Conservation (phyloP, 23 tunicate species). For the Styela clava region DNA sequence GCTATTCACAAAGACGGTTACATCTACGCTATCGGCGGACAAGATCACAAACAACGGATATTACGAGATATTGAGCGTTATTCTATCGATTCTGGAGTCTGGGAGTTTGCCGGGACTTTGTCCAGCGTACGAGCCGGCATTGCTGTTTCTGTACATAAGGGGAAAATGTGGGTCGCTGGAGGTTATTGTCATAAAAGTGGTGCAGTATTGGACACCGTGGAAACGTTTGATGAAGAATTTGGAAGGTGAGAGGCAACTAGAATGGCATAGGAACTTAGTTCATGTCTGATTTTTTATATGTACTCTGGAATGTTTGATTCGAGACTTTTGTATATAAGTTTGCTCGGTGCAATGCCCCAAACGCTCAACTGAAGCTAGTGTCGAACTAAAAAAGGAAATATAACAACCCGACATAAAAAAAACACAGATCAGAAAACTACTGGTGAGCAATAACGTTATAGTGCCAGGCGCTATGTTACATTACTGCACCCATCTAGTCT, state of each 20-base stretch:
- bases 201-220: slow-evolving; percentile 63
- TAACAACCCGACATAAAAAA: too few relatives aligned
- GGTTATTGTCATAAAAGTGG: slow-evolving; percentile 77
- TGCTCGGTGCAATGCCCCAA: too few relatives aligned
- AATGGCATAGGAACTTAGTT: background rate
- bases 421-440: too few relatives aligned
- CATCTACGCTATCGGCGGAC: slow-evolving; percentile 92
- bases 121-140: slow-evolving; percentile 68
- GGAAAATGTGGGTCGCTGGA: slow-evolving; percentile 66
- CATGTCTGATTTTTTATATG: background rate
- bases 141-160: slow-evolving; percentile 46
- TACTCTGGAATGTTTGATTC: background rate
- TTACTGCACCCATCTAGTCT: too few relatives aligned
- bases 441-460: too few relatives aligned
- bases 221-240: slow-evolving; percentile 56
- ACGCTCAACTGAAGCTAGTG: too few relatives aligned
- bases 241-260: slow-evolving; percentile 34
- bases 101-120: slow-evolving; percentile 73
- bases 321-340: background rate
- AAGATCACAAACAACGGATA: slow-evolving; percentile 87
- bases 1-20: slow-evolving; percentile 54
- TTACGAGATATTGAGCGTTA: slow-evolving; percentile 77
- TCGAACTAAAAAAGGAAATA: too few relatives aligned
- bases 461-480: too few relatives aligned
- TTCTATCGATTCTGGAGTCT: slow-evolving; percentile 36